Conservation (phyloP, 2,113 vertebrate genomes). For the Bolborhynchus lineola region DNA sequence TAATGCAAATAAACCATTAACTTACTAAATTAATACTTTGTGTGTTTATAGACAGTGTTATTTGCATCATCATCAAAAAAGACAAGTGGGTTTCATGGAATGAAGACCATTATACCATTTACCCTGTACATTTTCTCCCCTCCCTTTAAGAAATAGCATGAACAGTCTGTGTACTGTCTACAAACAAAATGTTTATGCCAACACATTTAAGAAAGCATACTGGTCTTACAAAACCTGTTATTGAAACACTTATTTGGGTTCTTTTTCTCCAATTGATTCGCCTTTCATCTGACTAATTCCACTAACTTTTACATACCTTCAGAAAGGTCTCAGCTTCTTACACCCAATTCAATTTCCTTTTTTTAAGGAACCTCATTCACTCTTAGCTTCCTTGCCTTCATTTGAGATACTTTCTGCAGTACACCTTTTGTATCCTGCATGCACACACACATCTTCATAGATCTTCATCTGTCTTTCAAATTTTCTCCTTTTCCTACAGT, state of each 20-base stretch:
- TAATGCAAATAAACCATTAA: neutral
- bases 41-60: neutral
- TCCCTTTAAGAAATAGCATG: neutral
- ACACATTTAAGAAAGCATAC: neutral
- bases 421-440: neutral
- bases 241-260: neutral
- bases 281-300: neutral
- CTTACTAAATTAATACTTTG: neutral
- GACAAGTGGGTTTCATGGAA: neutral
- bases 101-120: neutral
- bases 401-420: neutral
- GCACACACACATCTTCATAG: neutral
- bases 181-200: neutral
- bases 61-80: neutral
- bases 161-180: neutral
- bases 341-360: neutral
- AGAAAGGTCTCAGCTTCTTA: neutral
- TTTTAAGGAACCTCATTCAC: neutral
- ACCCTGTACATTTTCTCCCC: neutral
- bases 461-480: neutral
- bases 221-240: neutral
- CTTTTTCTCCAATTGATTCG: neutral
- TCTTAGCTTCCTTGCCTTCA: neutral
- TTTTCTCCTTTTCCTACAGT: neutral
- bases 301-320: neutral